These are phyloP conservation scores for Shinisaurus crocodilurus DNA, from an alignment of 2,113 vertebrate genomes.

Conservation along the genomic window DNA sequence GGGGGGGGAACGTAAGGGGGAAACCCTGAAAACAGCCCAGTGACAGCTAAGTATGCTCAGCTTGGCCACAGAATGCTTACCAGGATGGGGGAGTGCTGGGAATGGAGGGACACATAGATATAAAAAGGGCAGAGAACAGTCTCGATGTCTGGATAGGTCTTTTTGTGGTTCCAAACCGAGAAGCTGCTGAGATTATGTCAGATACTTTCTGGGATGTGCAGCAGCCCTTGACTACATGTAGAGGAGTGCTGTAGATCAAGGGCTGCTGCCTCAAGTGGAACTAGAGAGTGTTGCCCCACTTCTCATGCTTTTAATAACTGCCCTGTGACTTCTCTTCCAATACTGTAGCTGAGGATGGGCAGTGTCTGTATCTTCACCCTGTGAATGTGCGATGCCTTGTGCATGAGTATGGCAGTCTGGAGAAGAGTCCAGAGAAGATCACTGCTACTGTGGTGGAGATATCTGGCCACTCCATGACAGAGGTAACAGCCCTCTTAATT, in stretches of 20 bases:
- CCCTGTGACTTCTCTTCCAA: neutral
- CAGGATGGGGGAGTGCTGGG: too few relatives aligned
- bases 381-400: constrained; percentile 95
- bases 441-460: constrained; percentile 94
- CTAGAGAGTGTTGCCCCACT: too few relatives aligned
- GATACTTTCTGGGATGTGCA: neutral
- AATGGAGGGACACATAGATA: too few relatives aligned
- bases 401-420: constrained; percentile 93
- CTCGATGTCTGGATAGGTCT: too few relatives aligned
- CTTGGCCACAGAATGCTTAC: too few relatives aligned
- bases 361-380: constrained; percentile 97
- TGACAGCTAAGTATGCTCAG: too few relatives aligned
- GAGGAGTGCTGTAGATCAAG: neutral
- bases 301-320: neutral
- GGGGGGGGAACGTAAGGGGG: too few relatives aligned
- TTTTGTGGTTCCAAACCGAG: too few relatives aligned
- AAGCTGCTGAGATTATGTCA: too few relatives aligned
- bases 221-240: neutral
- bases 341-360: constrained; percentile 91
- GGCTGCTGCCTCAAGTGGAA: neutral
- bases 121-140: too few relatives aligned
- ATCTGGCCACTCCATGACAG: constrained; percentile 92
- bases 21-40: too few relatives aligned
- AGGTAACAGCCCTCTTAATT: constrained; percentile 77
- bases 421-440: constrained; percentile 92